These are phyloP conservation scores for Agrenia bidenticulata DNA, from an alignment of 2,888 invertebrate species.

Conservation along the genomic window DNA sequence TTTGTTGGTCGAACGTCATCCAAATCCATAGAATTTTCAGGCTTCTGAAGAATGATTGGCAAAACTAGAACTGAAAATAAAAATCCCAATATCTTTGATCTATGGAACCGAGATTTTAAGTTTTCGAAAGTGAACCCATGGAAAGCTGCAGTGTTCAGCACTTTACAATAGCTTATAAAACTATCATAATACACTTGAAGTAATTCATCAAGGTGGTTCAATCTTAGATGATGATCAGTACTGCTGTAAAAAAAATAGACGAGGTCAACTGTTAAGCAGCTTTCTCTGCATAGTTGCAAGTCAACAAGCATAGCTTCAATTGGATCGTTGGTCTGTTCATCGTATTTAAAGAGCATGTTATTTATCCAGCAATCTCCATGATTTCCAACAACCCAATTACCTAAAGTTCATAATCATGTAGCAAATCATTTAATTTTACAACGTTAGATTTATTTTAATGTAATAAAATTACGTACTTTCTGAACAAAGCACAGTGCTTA, in stretches of 20 bases:
- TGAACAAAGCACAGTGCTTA: too few species aligned
- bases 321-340: conserved; percentile 22
- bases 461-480: too few species aligned
- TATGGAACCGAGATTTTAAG: conserved; percentile 25
- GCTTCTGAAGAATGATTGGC: conserved; percentile 21
- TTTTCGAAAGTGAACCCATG: conserved; percentile 28
- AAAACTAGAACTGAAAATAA: conserved; percentile 16
- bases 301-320: conserved; percentile 39
- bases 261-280: conserved; percentile 38
- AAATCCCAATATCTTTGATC: conserved; percentile 28
- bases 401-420: conserved; percentile 18
- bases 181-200: conserved; percentile 21
- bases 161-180: conserved; percentile 28
- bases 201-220: conserved; percentile 25
- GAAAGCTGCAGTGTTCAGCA: conserved; percentile 17
- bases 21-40: conserved; percentile 21
- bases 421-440: conserved; percentile 18
- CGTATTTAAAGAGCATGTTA: conserved; percentile 44
- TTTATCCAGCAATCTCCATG: conserved; percentile 47
- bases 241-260: conserved; percentile 40
- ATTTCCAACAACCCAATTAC: conserved; percentile 33
- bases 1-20: conserved; percentile 12
- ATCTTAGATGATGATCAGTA: conserved; percentile 26
- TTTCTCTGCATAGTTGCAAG: conserved; percentile 36
- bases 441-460: too few species aligned